Conservation (phyloP, 2,113 vertebrate genomes). For the Cardinalis cardinalis region DNA sequence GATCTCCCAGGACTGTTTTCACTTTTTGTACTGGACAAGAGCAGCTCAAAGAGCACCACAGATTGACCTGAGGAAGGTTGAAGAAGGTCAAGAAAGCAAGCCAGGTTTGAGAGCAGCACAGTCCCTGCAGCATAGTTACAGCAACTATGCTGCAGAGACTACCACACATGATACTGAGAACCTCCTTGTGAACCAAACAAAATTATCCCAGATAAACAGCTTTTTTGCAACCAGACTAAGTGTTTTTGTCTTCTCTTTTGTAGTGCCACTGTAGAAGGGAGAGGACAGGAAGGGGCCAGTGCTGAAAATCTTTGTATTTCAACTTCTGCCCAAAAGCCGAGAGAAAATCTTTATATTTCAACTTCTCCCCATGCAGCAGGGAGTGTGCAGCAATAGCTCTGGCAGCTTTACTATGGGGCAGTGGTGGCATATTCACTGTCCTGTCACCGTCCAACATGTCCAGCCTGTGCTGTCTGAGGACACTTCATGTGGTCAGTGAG, state of each 20-base stretch:
- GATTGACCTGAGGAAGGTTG: background rate
- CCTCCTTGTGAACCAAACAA: background rate
- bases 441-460: background rate
- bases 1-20: background rate
- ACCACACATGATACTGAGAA: background rate
- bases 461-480: background rate
- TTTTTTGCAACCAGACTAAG: background rate
- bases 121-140: background rate
- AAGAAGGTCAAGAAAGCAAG: background rate
- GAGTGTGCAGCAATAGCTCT: background rate
- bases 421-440: background rate
- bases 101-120: background rate
- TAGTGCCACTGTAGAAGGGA: background rate
- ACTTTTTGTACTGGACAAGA: background rate
- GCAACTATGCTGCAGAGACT: too few species aligned
- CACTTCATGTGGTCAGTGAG: background rate
- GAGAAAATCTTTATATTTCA: background rate
- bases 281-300: background rate
- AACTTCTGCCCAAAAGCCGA: background rate
- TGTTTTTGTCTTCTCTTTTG: background rate
- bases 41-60: background rate
- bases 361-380: background rate
- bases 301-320: background rate
- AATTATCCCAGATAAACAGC: background rate
- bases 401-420: background rate